Evolutionary conservation across 2,888 invertebrate genomes (phyloP).

Genomic region (Autographa pulchrina): DNA sequence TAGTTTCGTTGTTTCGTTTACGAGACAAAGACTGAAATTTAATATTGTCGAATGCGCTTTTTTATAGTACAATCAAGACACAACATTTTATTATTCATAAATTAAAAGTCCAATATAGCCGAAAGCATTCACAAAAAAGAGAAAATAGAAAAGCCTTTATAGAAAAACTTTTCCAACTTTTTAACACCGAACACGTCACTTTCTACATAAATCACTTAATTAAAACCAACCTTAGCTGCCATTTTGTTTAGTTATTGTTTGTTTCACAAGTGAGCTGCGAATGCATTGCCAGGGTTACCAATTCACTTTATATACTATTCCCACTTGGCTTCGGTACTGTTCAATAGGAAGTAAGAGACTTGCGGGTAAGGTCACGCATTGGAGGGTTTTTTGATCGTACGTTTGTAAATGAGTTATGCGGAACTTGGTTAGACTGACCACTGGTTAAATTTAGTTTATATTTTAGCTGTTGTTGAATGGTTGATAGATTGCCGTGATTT

Average conservation of each 20-base stretch:
- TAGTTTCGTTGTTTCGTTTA: too few relatives aligned
- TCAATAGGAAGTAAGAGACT: conserved; percentile 86
- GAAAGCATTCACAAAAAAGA: too few relatives aligned
- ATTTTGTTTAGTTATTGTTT: conserved; percentile 79
- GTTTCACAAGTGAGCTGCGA: conserved; percentile 85
- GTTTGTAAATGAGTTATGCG: conserved; percentile 6
- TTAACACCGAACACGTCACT: conserved; percentile 8
- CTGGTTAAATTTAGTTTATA: background rate
- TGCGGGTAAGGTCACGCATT: conserved; percentile 79
- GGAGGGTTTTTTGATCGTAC: conserved; percentile 36
- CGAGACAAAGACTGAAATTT: too few relatives aligned
- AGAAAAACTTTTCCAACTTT: background rate
- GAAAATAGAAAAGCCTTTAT: too few relatives aligned
- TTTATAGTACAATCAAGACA: too few relatives aligned
- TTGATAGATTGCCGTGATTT: background rate
- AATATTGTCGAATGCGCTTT: too few relatives aligned
- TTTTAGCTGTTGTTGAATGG: background rate
- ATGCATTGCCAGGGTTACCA: conserved; percentile 78
- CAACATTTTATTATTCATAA: too few relatives aligned
- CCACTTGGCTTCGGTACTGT: conserved; percentile 79
- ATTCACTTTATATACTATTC: conserved; percentile 79
- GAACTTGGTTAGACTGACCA: conserved; percentile 2
- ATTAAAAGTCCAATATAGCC: too few relatives aligned
- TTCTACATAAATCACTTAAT: conserved; percentile 6
- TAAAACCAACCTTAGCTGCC: conserved; percentile 83